Base-by-base conservation (phyloP, 1,140 invertebrate species). In the Plutomurus gul region DNA sequence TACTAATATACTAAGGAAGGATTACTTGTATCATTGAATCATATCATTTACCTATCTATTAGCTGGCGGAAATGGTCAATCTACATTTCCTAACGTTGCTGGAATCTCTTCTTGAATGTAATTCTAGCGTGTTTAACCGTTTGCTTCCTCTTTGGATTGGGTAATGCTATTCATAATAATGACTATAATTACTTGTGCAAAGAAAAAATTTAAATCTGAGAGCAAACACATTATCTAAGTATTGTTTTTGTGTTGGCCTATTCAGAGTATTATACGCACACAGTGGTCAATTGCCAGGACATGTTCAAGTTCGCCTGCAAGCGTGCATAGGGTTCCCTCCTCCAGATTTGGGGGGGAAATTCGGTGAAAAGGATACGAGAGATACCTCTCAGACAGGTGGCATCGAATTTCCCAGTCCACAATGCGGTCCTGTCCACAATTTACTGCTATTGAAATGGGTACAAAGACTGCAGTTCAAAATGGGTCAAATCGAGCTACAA, bases 51-150 rank as follows among this genome's bases (percentile, higher is more conserved):
- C 36, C 16, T 25, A 43, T 56, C 33, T 56, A 85, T 86, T 82
- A 98, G 95, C 86, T 99, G 65, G 95, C 96, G 3, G 97, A 99
- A 88, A 98, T 97, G 89, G 96, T 99, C 4, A 99, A 97, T 87
- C 88, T 99, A 0, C 97, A 99, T 86, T 99, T 99, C 86, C 87
- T 99, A 65, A 96, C 93, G 85, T 89, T 99, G 51, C 90, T 99
- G 86, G 98, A 99, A 88, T 95, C 96, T 0, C 88, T 99, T 6
- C 90, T 98, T 82, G 97, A 99, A 87, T 97, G 96, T 84, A 95
- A 97, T 86, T 97, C 96, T 1, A 95, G 95, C 22, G 91, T 98
- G 20, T 89, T 99, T 5, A 92, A 91, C 82, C 94, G 95, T 87
- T 87, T 97, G 80, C 86, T 96, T 83, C 94, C 94, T 11, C 87